Percentiles rank a stretch among this genome's conserved stretches.
Evolutionary conservation across 2,888 invertebrate genomes (phyloP).

Genomic region (Cacoxenus indagator): DNA sequence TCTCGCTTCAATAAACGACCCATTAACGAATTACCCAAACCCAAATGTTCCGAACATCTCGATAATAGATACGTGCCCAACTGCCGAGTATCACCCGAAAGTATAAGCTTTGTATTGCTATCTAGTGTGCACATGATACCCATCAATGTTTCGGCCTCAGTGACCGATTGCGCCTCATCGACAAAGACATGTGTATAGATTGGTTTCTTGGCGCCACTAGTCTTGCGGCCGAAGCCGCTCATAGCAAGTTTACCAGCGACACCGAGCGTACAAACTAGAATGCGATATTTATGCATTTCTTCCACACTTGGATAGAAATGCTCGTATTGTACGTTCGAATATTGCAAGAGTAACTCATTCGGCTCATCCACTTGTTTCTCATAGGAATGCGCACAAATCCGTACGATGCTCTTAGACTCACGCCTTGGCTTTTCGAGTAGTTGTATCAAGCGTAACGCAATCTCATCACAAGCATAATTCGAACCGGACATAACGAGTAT

Average conservation of each 20-base stretch:
- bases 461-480: conserved; percentile 81
- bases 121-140: conserved; percentile 71
- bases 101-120: conserved; percentile 72
- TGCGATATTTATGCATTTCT: conserved; percentile 72
- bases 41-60: conserved; percentile 54
- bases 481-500: conserved; percentile 79
- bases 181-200: conserved; percentile 79
- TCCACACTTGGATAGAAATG: conserved; percentile 71
- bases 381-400: conserved; percentile 70
- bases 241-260: conserved; percentile 73
- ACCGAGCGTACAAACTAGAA: conserved; percentile 77
- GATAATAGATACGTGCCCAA: conserved; percentile 77
- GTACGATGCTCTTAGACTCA: conserved; percentile 61
- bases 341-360: conserved; percentile 63
- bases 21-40: conserved; percentile 74
- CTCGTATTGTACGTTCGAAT: conserved; percentile 69
- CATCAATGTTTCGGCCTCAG: conserved; percentile 78
- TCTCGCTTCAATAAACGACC: conserved; percentile 76
- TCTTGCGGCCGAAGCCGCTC: conserved; percentile 59
- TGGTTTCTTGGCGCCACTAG: not conserved
- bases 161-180: conserved; percentile 83
- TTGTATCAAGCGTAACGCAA: conserved; percentile 72
- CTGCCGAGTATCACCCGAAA: conserved; percentile 83
- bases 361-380: conserved; percentile 67
- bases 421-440: conserved; percentile 37